Conservation (phyloP, 2,888 invertebrate genomes). For the Cremastinae sp. region DNA sequence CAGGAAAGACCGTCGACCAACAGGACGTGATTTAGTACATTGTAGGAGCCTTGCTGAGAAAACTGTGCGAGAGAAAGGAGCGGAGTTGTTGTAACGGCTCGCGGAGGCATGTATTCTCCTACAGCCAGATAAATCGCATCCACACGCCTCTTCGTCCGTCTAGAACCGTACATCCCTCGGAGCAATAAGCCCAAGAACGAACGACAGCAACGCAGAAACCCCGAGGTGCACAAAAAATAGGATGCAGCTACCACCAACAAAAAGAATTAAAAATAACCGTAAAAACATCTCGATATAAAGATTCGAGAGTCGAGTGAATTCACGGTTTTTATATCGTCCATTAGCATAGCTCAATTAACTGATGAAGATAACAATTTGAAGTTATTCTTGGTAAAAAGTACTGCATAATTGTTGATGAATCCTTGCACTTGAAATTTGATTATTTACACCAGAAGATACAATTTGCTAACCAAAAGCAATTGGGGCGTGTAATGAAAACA, state of each 20-base stretch:
- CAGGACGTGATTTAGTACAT: slow-evolving; percentile 77
- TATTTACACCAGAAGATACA: neutral
- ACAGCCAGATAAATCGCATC: slow-evolving; percentile 71
- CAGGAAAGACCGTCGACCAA: slow-evolving; percentile 65
- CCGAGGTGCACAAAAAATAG: slow-evolving; percentile 35
- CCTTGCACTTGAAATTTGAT: too few species aligned
- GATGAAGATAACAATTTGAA: slow-evolving; percentile 19
- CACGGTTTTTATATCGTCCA: slow-evolving; percentile 20
- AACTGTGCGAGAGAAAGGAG: slow-evolving; percentile 47
- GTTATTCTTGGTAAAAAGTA: too few species aligned
- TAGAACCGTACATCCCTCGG: slow-evolving; percentile 55
- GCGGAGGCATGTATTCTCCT: slow-evolving; percentile 59
- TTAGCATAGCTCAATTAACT: slow-evolving; percentile 24
- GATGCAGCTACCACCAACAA: slow-evolving; percentile 29
- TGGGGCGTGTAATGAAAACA: too few species aligned
- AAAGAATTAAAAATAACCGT: slow-evolving; percentile 7
- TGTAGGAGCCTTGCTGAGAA: slow-evolving; percentile 67
- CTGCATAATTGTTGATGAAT: neutral
- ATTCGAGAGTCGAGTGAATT: slow-evolving; percentile 32
- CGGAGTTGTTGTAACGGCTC: slow-evolving; percentile 49
- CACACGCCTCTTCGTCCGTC: slow-evolving; percentile 61
- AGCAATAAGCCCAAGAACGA: slow-evolving; percentile 54
- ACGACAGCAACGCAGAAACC: slow-evolving; percentile 54
- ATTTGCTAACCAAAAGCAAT: too few species aligned
- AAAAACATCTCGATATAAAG: slow-evolving; percentile 28